phyloP scores from a whole-genome alignment of 1,140 invertebrate genomes.

The Atopsyche davidsoni region DNA sequence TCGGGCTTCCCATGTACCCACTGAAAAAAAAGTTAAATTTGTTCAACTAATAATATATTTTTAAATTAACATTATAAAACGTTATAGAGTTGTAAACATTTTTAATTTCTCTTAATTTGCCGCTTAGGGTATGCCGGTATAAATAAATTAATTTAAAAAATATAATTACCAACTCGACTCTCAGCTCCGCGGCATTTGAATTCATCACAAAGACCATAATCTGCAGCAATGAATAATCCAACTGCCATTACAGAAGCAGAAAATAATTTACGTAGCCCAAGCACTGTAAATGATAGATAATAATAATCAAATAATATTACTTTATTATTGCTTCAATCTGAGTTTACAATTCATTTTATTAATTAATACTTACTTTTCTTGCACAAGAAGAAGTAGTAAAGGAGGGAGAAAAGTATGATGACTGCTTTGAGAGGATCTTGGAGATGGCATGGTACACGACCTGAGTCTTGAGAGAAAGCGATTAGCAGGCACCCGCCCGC shows the following conservation, averaged over 20 bases:
- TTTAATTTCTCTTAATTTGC: too few species aligned
- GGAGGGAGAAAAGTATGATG: conserved; percentile 50
- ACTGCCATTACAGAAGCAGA: conserved; percentile 53
- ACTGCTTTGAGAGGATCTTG: conserved; percentile 57
- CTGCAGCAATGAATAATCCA: conserved; percentile 55
- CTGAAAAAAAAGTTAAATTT: too few species aligned
- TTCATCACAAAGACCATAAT: conserved; percentile 57
- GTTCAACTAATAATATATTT: too few species aligned
- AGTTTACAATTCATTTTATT: background rate
- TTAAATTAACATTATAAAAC: too few species aligned
- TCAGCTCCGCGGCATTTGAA: conserved; percentile 53
- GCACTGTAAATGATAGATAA: conserved; percentile 38
- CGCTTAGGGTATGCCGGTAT: too few species aligned
- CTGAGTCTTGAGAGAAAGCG: conserved; percentile 11
- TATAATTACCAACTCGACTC: conserved; percentile 35
- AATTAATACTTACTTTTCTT: conserved; percentile 48
- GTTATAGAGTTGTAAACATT: too few species aligned
- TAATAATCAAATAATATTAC: too few species aligned
- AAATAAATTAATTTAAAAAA: background rate
- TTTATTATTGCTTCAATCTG: too few species aligned
- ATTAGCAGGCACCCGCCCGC: conserved; percentile 15
- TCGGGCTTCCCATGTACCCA: conserved; percentile 47
- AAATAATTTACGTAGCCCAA: conserved; percentile 54
- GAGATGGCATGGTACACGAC: conserved; percentile 51
- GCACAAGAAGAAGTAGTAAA: conserved; percentile 57